phyloP scores from a whole-genome alignment of 2,113 vertebrate species.

The Crotalus helleri region DNA sequence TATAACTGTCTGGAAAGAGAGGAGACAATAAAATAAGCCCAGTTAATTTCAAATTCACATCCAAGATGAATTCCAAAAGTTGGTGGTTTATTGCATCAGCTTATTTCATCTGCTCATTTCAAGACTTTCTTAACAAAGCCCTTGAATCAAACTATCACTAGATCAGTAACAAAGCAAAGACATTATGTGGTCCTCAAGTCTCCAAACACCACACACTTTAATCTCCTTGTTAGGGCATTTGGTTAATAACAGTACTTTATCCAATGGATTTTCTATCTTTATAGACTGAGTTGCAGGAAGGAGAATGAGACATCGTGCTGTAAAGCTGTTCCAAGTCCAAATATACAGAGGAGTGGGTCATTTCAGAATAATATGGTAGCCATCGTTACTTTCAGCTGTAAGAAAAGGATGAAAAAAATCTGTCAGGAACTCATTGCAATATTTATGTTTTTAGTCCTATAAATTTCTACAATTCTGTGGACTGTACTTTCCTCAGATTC shows the following conservation, averaged over 20 bases:
- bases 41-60: neutral
- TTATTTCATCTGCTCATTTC: conserved; percentile 46
- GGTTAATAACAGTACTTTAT: conserved; percentile 48
- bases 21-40: neutral
- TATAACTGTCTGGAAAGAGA: neutral
- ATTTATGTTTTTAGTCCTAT: neutral
- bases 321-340: conserved; percentile 39
- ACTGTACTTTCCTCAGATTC: neutral
- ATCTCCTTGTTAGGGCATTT: conserved; percentile 42
- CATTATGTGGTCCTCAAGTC: conserved; percentile 34
- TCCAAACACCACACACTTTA: conserved; percentile 25
- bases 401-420: conserved; percentile 47
- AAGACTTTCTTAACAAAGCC: conserved; percentile 47
- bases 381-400: conserved; percentile 84
- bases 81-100: neutral
- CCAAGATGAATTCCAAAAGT: conserved; percentile 18
- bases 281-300: conserved; percentile 48
- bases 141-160: conserved; percentile 37
- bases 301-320: conserved; percentile 51
- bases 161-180: conserved; percentile 41
- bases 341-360: conserved; percentile 65
- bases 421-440: neutral
- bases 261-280: conserved; percentile 50
- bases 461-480: neutral
- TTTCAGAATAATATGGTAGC: conserved; percentile 88